These are phyloP conservation scores for Rhipidura dahli DNA, from an alignment of 2,113 vertebrate species.

Conservation along the genomic window DNA sequence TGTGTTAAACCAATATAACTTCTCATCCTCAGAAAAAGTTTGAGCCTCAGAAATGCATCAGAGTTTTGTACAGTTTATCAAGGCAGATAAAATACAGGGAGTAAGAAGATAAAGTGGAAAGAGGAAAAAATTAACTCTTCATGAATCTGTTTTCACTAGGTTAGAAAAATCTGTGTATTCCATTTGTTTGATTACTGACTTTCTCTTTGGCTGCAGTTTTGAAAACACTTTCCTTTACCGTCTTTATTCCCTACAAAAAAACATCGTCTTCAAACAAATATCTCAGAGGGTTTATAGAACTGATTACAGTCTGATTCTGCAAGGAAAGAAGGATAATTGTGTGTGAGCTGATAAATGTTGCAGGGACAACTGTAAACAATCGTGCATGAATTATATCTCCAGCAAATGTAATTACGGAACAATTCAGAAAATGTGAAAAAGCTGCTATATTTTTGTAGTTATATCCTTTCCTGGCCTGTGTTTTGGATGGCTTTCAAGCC, in stretches of 20 bases:
- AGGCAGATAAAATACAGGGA: background rate
- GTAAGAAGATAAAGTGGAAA: background rate
- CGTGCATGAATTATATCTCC: slow-evolving; percentile 42
- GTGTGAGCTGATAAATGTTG: background rate
- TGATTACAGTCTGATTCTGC: slow-evolving; percentile 9
- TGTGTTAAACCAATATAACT: background rate
- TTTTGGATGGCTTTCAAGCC: slow-evolving; percentile 49
- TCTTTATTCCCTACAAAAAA: slow-evolving; percentile 15
- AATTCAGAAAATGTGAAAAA: slow-evolving; percentile 55
- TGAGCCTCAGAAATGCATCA: background rate
- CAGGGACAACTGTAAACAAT: slow-evolving; percentile 54
- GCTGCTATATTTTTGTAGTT: slow-evolving; percentile 1
- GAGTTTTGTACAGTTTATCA: background rate
- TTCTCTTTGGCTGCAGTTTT: slow-evolving; percentile 12
- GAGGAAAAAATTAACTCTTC: background rate
- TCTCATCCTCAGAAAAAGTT: background rate
- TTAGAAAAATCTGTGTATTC: slow-evolving; percentile 5
- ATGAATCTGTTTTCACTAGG: background rate
- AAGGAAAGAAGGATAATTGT: slow-evolving; percentile 28
- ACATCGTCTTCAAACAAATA: slow-evolving; percentile 46
- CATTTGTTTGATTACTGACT: slow-evolving; percentile 4
- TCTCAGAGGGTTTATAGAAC: slow-evolving; percentile 2
- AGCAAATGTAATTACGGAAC: slow-evolving; percentile 49
- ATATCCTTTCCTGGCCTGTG: slow-evolving; percentile 35
- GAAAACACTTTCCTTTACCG: slow-evolving; percentile 17